Evolutionary conservation across 2,113 vertebrate genomes (phyloP).

Genomic region (Pelodiscus sinensis): DNA sequence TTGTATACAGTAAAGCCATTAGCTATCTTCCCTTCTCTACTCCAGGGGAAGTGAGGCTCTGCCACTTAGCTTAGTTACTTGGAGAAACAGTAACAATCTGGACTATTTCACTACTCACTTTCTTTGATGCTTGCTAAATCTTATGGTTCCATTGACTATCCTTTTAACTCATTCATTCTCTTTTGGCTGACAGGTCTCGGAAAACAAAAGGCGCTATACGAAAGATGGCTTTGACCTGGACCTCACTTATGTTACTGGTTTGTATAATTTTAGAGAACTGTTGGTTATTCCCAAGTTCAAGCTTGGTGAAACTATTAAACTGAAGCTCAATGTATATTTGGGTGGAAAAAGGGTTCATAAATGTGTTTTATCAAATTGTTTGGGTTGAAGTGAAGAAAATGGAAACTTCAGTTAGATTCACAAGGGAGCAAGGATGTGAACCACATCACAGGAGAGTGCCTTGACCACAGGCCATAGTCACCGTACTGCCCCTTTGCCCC

Average conservation of each 20-base stretch:
- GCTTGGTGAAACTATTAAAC: neutral
- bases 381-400: neutral
- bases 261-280: neutral
- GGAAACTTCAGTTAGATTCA: neutral
- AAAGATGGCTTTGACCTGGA: conserved; percentile 98
- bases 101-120: neutral
- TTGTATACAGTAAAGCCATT: no score
- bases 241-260: conserved; percentile 96
- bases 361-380: neutral
- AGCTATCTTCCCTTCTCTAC: no score
- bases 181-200: conserved; percentile 85
- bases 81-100: neutral
- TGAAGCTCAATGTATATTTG: neutral
- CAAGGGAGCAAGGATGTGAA: neutral
- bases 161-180: neutral
- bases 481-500: neutral
- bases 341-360: neutral
- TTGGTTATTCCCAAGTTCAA: neutral
- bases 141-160: neutral
- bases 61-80: neutral
- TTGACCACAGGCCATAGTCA: neutral
- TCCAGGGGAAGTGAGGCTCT: neutral
- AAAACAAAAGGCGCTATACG: conserved; percentile 93
- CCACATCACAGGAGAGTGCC: neutral
- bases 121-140: neutral